Percentiles rank a stretch among this genome's conserved stretches.
phyloP scores from a whole-genome alignment of 2,113 vertebrate genomes.

The Chionomys nivalis region DNA sequence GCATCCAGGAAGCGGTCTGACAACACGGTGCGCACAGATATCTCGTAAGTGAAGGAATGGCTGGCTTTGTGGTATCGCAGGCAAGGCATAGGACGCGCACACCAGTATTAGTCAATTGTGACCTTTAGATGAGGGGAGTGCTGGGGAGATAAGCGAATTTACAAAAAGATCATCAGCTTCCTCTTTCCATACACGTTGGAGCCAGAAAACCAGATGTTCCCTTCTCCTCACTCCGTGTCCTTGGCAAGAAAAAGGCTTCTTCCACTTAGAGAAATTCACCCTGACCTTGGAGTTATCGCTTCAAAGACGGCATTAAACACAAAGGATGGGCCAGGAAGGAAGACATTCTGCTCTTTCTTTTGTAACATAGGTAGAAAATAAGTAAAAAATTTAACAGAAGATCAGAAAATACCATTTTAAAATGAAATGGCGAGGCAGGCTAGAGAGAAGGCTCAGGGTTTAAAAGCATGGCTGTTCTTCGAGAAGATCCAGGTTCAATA shows the following conservation, averaged over 20 bases:
- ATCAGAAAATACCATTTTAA: not conserved
- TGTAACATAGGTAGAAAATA: not conserved
- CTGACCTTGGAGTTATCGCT: not conserved
- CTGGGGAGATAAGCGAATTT: not conserved
- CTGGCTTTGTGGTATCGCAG: not conserved
- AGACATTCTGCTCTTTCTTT: not conserved
- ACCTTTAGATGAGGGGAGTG: not conserved
- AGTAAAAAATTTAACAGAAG: not conserved
- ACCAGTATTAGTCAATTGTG: not conserved
- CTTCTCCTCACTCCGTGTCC: not conserved
- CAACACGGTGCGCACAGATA: no score
- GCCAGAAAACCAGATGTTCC: conserved; percentile 17
- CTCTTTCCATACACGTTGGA: not conserved
- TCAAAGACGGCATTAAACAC: not conserved
- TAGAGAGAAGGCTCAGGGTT: not conserved
- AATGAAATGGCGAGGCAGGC: not conserved
- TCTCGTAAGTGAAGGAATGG: no score
- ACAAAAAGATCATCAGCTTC: not conserved
- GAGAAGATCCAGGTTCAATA: not conserved
- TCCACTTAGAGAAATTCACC: not conserved
- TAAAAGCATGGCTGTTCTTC: not conserved
- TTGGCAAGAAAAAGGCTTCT: not conserved
- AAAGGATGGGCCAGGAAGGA: not conserved
- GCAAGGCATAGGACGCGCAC: no score
- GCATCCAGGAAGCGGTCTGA: not conserved